phyloP scores from a whole-genome alignment of 2,888 invertebrate genomes.

The Tanypteryx hageni region DNA sequence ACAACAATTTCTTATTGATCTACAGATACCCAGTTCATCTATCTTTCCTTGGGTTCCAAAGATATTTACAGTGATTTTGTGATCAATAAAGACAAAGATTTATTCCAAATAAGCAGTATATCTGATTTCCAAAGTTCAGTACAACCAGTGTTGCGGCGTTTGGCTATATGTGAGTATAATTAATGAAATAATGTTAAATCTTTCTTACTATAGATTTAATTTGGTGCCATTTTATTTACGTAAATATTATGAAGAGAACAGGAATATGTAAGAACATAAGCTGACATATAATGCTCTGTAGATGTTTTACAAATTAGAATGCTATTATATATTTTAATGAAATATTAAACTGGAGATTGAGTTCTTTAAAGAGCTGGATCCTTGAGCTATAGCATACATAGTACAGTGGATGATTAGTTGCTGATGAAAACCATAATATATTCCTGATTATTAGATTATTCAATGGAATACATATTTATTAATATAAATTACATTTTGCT shows the following conservation, averaged over 20 bases:
- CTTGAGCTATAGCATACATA: too few species aligned
- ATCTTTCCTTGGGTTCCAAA: constrained; percentile 79
- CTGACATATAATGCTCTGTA: not conserved
- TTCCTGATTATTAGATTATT: too few species aligned
- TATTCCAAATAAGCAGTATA: constrained; percentile 74
- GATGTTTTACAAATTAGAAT: not conserved
- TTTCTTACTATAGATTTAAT: not conserved
- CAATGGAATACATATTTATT: too few species aligned
- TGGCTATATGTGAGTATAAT: constrained; percentile 22
- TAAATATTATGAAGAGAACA: not conserved
- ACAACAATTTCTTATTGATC: too few species aligned
- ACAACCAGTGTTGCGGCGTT: not conserved
- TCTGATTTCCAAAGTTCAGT: constrained; percentile 71
- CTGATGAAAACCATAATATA: too few species aligned
- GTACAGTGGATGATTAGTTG: too few species aligned
- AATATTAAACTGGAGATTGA: too few species aligned
- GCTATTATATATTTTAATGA: too few species aligned
- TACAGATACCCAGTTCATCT: constrained; percentile 81
- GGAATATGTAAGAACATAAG: not conserved
- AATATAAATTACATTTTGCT: too few species aligned
- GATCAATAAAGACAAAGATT: constrained; percentile 79
- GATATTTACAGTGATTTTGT: constrained; percentile 81
- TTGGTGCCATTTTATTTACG: not conserved
- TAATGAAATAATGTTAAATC: not conserved
- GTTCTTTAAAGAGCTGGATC: too few species aligned